A percentile compares a stretch with the other conserved stretches of the same genome.
phyloP scores from a whole-genome alignment of 2,797 vertebrate genomes.

The Tangara arthus region DNA sequence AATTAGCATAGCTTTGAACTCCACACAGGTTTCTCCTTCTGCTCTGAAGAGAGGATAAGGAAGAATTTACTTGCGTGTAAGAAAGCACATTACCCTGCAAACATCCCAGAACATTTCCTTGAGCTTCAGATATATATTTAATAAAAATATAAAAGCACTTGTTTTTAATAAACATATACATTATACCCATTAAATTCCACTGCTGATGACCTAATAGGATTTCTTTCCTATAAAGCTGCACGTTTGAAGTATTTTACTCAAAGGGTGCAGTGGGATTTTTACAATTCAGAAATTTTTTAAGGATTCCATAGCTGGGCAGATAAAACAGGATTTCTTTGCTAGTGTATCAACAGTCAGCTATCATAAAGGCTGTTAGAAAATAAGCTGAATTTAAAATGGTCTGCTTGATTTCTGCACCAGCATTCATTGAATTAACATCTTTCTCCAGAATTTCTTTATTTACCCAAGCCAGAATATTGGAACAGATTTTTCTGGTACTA shows the following conservation, averaged over 20 bases:
- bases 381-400: background rate
- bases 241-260: background rate
- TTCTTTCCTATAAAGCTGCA: background rate
- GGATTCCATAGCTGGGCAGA: background rate
- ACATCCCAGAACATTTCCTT: background rate
- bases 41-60: slow-evolving; percentile 79
- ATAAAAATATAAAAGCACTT: background rate
- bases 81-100: background rate
- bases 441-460: background rate
- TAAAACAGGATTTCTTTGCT: background rate
- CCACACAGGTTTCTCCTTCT: slow-evolving; percentile 97
- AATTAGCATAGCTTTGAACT: slow-evolving; percentile 98
- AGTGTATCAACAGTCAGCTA: background rate
- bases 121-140: background rate
- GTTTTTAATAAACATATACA: background rate
- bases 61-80: background rate
- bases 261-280: background rate
- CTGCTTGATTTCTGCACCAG: background rate
- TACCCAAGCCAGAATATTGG: background rate
- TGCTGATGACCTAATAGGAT: background rate
- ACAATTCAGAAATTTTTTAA: background rate
- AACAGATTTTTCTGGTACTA: background rate
- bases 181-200: background rate
- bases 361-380: background rate
- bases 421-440: background rate